Evolutionary conservation across 2,888 invertebrate genomes (phyloP).

Genomic region (Xanthia togata): DNA sequence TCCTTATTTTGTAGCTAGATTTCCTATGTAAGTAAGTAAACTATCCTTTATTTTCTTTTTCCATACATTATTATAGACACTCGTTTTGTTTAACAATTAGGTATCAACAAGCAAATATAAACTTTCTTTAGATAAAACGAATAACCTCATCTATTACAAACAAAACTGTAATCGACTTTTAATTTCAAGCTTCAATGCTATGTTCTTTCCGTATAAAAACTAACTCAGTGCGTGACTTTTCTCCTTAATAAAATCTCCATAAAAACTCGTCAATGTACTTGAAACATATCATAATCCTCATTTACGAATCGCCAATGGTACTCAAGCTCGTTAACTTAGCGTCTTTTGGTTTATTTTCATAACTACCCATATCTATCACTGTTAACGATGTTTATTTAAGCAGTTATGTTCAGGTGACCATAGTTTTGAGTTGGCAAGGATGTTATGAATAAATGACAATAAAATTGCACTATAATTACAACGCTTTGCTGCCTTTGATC

Average conservation of each 20-base stretch:
- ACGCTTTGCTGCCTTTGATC: too few species aligned
- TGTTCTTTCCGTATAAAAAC: background rate
- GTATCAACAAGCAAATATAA: background rate
- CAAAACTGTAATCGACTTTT: background rate
- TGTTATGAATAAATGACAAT: background rate
- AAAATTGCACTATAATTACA: background rate
- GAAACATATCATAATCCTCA: slow-evolving; percentile 18
- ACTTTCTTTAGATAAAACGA: background rate
- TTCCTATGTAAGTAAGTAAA: too few species aligned
- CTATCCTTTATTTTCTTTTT: background rate
- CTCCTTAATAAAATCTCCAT: background rate
- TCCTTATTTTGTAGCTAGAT: too few species aligned
- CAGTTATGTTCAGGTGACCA: slow-evolving; percentile 79
- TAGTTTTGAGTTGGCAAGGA: slow-evolving; percentile 31
- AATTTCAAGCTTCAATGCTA: background rate
- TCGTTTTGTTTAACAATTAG: background rate
- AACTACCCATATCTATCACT: slow-evolving; percentile 90
- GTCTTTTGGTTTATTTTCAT: slow-evolving; percentile 89
- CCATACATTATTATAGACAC: background rate
- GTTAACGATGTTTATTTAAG: slow-evolving; percentile 91
- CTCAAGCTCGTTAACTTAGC: slow-evolving; percentile 83
- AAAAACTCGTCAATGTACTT: slow-evolving; percentile 69
- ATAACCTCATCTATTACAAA: background rate
- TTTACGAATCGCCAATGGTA: slow-evolving; percentile 65
- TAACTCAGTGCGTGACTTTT: too few species aligned